Evolutionary conservation across 2,888 invertebrate species (phyloP), one percentile per base, ranked within the genome.

Genomic region (Nineta flava): DNA sequence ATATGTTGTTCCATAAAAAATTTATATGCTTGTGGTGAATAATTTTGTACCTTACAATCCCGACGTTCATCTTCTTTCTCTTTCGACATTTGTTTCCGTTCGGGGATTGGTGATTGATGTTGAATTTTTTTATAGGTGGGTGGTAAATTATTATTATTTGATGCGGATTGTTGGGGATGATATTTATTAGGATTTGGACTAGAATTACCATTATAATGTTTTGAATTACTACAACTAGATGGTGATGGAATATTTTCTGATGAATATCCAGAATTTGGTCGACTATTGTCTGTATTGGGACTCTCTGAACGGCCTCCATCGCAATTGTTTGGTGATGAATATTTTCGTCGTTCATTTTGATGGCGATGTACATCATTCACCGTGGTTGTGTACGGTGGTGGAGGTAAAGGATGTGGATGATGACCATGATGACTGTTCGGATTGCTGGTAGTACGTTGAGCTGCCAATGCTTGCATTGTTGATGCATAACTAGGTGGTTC

Each of bases 1-100:
- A 97, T 86, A 64, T 99, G 99, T 65, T 99, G 99, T 65, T 99
- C 99, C 97, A 99, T 99, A 67, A 88, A 99, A 69, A 99, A 99
- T 66, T 97, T 96, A 68, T 93, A 99, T 7, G 97, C 97, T 65
- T 95, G 91, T 1, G 95, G 93, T 10, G 94, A 94, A 66, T 94
- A 95, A 64, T 93, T 92, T 55, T 91, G 77, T 47, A 92, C 90
- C 66, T 88, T 87, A 57, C 87, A 87, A 63, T 93, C 93, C 55
- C 90, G 76, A 52, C 94, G 75, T 64, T 94, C 91, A 57, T 91
- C 91, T 60, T 90, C 88, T 61, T 84, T 83, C 59, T 86, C 85
- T 65, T 92, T 90, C 59, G 90, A 90, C 63, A 92, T 84, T 62
- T 86, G 85, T 61, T 86, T 88, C 16, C 94, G 75, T 61, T 94